Conservation (phyloP, 2,797 vertebrate species). For the Falco biarmicus region DNA sequence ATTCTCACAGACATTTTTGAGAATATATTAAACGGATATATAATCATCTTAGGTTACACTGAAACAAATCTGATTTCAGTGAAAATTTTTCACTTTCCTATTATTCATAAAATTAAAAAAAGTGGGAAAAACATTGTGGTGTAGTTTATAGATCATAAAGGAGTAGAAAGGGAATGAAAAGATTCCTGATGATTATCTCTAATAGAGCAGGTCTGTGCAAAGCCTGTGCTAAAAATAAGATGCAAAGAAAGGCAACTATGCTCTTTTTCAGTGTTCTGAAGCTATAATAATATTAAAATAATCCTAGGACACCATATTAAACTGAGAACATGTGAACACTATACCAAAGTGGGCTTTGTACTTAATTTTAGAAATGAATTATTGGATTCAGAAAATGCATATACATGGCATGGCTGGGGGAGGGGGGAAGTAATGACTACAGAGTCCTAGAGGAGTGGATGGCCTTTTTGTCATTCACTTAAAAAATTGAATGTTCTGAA, state of each 20-base stretch:
- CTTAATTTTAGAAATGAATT: neutral
- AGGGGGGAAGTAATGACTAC: neutral
- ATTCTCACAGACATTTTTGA: neutral
- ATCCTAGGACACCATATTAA: neutral
- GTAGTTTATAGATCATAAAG: neutral
- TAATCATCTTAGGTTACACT: neutral
- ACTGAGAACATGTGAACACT: neutral
- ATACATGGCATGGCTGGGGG: neutral
- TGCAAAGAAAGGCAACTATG: neutral
- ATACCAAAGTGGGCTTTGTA: neutral
- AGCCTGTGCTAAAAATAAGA: neutral
- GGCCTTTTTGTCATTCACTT: neutral
- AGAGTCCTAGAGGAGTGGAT: neutral
- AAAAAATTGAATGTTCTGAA: neutral
- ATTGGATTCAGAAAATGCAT: neutral
- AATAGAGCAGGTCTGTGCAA: neutral
- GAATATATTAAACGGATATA: neutral
- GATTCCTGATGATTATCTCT: neutral
- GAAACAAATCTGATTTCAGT: neutral
- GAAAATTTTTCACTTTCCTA: neutral
- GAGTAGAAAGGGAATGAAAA: neutral
- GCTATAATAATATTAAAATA: neutral
- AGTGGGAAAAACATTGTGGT: accelerated
- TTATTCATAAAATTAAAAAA: neutral
- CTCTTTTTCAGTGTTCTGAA: neutral